These are phyloP conservation scores for Dione vanillae DNA, from an alignment of 2,888 invertebrate species.

Conservation along the genomic window DNA sequence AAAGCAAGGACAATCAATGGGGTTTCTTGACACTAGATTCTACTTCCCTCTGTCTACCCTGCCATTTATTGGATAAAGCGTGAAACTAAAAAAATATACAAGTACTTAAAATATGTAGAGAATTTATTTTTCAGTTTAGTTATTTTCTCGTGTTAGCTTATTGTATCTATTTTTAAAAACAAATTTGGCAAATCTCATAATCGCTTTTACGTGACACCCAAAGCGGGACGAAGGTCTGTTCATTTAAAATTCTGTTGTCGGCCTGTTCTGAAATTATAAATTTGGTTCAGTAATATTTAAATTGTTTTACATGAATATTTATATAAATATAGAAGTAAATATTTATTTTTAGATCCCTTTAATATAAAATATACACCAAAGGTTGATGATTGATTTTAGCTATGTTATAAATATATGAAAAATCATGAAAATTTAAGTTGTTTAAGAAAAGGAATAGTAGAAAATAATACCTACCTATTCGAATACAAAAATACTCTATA, in stretches of 20 bases:
- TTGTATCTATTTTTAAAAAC: neutral
- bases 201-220: constrained; percentile 20
- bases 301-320: constrained; percentile 5
- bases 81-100: too few species aligned
- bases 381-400: too few species aligned
- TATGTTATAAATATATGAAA: too few species aligned
- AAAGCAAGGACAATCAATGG: too few species aligned
- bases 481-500: constrained; percentile 1
- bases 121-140: neutral
- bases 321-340: too few species aligned
- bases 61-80: too few species aligned
- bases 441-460: neutral
- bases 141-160: neutral
- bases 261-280: constrained; percentile 30
- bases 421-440: too few species aligned
- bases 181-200: constrained; percentile 22
- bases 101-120: neutral
- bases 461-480: neutral
- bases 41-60: too few species aligned
- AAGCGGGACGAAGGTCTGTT: constrained; percentile 21
- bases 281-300: constrained; percentile 9
- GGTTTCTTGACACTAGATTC: too few species aligned
- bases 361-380: too few species aligned
- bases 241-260: constrained; percentile 30
- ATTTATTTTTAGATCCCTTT: too few species aligned